Evolutionary conservation across 2,113 vertebrate species (phyloP).

Genomic region (Ictalurus furcatus): DNA sequence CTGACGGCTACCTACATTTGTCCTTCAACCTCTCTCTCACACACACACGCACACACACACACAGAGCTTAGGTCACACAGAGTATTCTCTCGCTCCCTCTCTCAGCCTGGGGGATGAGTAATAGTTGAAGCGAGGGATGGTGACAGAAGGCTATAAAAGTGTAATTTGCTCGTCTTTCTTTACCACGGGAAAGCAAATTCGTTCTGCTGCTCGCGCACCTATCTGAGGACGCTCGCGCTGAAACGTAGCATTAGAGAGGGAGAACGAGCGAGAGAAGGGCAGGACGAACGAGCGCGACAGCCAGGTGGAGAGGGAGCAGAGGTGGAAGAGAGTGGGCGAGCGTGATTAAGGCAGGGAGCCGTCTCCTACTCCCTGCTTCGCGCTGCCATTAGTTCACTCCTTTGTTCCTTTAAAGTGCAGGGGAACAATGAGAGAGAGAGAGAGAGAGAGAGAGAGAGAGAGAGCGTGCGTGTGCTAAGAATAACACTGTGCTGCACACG

Average conservation of each 20-base stretch:
- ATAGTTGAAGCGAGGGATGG: slow-evolving; percentile 70
- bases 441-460: background rate
- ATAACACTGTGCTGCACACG: slow-evolving; percentile 29
- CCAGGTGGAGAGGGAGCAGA: slow-evolving; percentile 32
- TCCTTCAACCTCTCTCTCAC: slow-evolving; percentile 30
- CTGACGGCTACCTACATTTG: slow-evolving; percentile 36
- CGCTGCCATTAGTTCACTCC: slow-evolving; percentile 48
- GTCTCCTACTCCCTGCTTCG: slow-evolving; percentile 37
- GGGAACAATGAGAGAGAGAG: slow-evolving; percentile 26
- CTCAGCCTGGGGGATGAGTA: slow-evolving; percentile 64
- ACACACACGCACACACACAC: slow-evolving; percentile 50
- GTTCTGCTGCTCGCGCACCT: slow-evolving; percentile 68
- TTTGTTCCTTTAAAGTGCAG: slow-evolving; percentile 48
- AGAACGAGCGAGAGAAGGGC: slow-evolving; percentile 12
- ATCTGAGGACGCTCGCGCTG: slow-evolving; percentile 68
- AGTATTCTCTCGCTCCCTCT: slow-evolving; percentile 51
- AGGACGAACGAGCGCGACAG: slow-evolving; percentile 14
- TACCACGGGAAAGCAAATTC: slow-evolving; percentile 75
- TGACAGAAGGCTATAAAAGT: slow-evolving; percentile 78
- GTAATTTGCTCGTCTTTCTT: slow-evolving; percentile 78
- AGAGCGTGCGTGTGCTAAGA: slow-evolving; percentile 17
- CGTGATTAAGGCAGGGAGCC: slow-evolving; percentile 42
- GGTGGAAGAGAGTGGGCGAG: slow-evolving; percentile 45
- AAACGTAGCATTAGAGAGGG: background rate
- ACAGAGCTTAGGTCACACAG: slow-evolving; percentile 49